Base-by-base conservation (phyloP, 2,113 vertebrate genomes). In the Numida meleagris region DNA sequence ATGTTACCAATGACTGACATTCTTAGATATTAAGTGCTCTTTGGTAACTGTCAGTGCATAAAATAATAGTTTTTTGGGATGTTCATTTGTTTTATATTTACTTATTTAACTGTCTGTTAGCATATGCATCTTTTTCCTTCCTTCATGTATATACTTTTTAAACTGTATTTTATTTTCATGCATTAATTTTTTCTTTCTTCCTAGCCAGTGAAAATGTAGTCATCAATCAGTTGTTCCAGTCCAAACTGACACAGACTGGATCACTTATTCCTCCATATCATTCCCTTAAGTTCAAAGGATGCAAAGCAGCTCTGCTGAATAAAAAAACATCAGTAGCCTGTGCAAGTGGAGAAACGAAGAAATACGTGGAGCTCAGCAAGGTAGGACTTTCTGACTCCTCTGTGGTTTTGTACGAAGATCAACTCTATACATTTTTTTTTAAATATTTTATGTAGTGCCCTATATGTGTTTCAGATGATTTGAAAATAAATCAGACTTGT, bases 151-250 rank as follows among this genome's bases (percentile, higher is more conserved):
- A 57, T 77, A 4, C 51, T 43, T 72, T 87, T 78, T 81, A 66
- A 71, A 14, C n/a, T 42, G 8, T 62, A 17, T 83, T 96, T 89
- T 89, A 29, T 79, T 4, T 27, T 55, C 46, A 14, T 80, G 21
- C 8, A n/a, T 85, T 79, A 45, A 63, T 94, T 94, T 61, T 94
- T 88, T 82, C 97, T 96, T 96, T 74, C 79, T 65, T 66, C 46
- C 82, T 96, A 99, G 99, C 99, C 88, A 99, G 99, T 95, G 99
- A 99, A 97, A 99, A 98, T 36, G 97, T 99, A 70, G 97, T 99
- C 93, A 97, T 99, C 96, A 98, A 98, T 96, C 99, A 99, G 48
- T 97, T 99, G 97, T 99, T 99, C 97, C 98, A 98, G 97, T 98
- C 98, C 88, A 99, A 99, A 95, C 95, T 99, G 97, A 99, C 99